These are phyloP conservation scores for Cloeon dipterum DNA, from an alignment of 2,888 invertebrate species.

Conservation along the genomic window DNA sequence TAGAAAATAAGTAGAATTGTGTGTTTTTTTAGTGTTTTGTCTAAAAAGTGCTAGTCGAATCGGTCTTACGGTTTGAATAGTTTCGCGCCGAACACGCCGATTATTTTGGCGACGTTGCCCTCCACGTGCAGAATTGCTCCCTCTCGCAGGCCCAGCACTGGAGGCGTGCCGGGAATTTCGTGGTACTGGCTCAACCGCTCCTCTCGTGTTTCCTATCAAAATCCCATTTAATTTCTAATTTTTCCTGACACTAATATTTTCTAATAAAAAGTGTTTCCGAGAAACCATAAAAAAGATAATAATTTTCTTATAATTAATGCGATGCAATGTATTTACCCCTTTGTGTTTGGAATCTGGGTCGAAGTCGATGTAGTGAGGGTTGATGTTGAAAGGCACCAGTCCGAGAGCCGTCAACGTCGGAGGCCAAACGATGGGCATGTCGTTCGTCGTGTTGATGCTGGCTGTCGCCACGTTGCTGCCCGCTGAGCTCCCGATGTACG, in stretches of 20 bases:
- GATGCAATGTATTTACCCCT: conserved; percentile 26
- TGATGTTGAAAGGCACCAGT: conserved; percentile 62
- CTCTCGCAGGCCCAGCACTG: conserved; percentile 48
- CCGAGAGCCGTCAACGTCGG: conserved; percentile 45
- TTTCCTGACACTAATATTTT: no score
- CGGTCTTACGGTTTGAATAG: conserved; percentile 41
- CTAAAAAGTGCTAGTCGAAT: no score
- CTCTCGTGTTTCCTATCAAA: conserved; percentile 40
- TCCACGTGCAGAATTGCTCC: conserved; percentile 39
- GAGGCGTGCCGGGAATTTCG: conserved; percentile 27
- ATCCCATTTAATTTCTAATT: not conserved
- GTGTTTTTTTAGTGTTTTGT: no score
- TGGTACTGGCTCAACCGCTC: conserved; percentile 45
- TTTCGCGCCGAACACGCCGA: conserved; percentile 35
- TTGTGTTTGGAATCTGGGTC: conserved; percentile 37
- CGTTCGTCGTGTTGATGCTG: conserved; percentile 64
- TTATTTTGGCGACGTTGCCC: conserved; percentile 29
- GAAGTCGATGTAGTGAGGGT: conserved; percentile 57
- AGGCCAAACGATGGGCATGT: conserved; percentile 68
- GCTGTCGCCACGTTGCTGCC: conserved; percentile 63
- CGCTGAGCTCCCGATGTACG: conserved; percentile 59
- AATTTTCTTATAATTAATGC: not conserved
- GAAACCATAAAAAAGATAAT: no score
- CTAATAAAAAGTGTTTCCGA: no score
- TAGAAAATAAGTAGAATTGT: no score